Conservation (phyloP, 2,888 invertebrate genomes). For the Maniola hyperantus region DNA sequence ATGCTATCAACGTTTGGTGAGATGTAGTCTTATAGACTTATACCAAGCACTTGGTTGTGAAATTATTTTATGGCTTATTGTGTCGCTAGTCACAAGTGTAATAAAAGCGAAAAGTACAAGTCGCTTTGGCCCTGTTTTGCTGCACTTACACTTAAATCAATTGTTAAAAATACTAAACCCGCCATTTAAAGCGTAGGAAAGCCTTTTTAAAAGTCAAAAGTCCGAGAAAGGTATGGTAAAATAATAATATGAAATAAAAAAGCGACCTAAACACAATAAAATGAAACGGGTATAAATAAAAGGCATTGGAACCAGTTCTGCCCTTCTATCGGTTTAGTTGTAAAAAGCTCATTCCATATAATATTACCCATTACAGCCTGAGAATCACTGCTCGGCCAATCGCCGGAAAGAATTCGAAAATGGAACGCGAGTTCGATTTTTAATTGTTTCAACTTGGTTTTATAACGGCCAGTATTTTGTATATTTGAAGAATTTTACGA, state of each 20-base stretch:
- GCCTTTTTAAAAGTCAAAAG: conserved; percentile 42
- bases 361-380: conserved; percentile 79
- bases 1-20: too few relatives aligned
- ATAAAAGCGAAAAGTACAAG: conserved; percentile 33
- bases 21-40: too few relatives aligned
- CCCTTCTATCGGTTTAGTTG: conserved; percentile 75
- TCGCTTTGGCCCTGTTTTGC: conserved; percentile 27
- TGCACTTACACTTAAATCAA: conserved; percentile 65
- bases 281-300: conserved; percentile 69
- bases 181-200: conserved; percentile 47
- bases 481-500: conserved; percentile 27
- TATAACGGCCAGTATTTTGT: conserved; percentile 47
- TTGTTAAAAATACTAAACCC: conserved; percentile 67
- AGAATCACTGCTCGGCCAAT: conserved; percentile 75
- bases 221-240: conserved; percentile 65
- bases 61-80: conserved; percentile 77
- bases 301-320: conserved; percentile 74
- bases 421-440: conserved; percentile 74
- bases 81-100: conserved; percentile 62
- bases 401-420: conserved; percentile 68
- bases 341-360: conserved; percentile 80
- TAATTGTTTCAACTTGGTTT: conserved; percentile 73
- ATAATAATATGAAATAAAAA: conserved; percentile 71
- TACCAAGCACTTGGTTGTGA: conserved; percentile 58
- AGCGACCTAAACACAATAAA: conserved; percentile 73